Base-by-base conservation (phyloP, 2,888 invertebrate species). In the Rhagium mordax region DNA sequence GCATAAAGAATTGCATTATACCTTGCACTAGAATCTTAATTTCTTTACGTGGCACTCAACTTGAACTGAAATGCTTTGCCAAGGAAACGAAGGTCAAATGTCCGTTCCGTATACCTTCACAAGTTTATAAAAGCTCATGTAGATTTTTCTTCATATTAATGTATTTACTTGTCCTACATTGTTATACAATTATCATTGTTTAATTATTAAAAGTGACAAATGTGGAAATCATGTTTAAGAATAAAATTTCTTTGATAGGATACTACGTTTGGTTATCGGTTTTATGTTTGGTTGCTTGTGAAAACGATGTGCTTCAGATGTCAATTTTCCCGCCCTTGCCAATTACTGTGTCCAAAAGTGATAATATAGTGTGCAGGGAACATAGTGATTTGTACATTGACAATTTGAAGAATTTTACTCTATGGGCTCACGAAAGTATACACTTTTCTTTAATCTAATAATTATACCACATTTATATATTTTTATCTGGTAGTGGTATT, bases 371-470 rank as follows among this genome's bases (percentile, higher is more conserved):
- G 71, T 82, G 82, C 59, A 75, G 76, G 60, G 78, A 80, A 57
- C 77, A 82, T 16, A 81, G 82, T 75, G 81, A 81, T 62, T 57
- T 77, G 51, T 82, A 79, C 71, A 74, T 78, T 72, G 81, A 82
- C 75, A 80, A 72, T 73, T 74, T 82, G 64, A 81, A 77, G 59
- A 82, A 82, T 71, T 78, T 77, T 41, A 80, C 81, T 1, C 71
- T 82, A 13, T 82, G 82, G 82, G 82, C 82, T 0, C 79, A 81
- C 65, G 81, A 82, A 76, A 82, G 82, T 82, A 76, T 78, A 57
- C 1, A 6, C 10, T 51, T 51, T 51, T 51, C n/a, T 41, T n/a
- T 41, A 1, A n/a, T n/a, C 3, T 24, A 24, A 24, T n/a, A n/a
- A n/a, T n/a, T n/a, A n/a, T n/a, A n/a, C n/a, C n/a, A n/a, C n/a